These are phyloP conservation scores for Discoglossus pictus DNA, from an alignment of 2,797 vertebrate genomes.

Conservation along the genomic window DNA sequence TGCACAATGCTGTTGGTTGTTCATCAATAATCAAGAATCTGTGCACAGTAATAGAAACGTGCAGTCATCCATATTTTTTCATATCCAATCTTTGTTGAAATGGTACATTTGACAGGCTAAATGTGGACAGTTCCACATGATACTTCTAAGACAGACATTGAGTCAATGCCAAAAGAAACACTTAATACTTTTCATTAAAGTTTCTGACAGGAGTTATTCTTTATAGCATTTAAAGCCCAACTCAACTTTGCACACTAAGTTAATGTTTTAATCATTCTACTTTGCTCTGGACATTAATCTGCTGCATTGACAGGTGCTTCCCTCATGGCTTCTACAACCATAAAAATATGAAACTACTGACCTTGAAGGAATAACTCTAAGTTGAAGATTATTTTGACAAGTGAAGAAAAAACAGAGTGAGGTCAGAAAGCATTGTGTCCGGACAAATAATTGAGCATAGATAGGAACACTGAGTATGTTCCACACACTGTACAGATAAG, in stretches of 20 bases:
- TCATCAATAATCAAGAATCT: too few species aligned
- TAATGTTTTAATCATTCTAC: conserved; percentile 49
- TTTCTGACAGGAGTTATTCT: conserved; percentile 31
- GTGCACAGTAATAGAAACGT: too few species aligned
- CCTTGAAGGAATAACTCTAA: conserved; percentile 17
- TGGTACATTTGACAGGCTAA: background rate
- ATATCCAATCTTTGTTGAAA: background rate
- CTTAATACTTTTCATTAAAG: conserved; percentile 33
- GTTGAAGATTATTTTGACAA: conserved; percentile 42
- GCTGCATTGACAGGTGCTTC: conserved; percentile 32
- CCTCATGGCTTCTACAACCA: conserved; percentile 4
- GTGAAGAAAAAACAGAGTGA: conserved; percentile 36
- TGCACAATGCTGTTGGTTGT: too few species aligned
- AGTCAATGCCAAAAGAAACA: conserved; percentile 11
- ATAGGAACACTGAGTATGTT: conserved; percentile 27
- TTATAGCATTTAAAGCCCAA: conserved; percentile 35
- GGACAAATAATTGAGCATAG: conserved; percentile 15
- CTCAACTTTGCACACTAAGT: conserved; percentile 27
- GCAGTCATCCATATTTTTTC: too few species aligned
- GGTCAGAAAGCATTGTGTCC: conserved; percentile 21
- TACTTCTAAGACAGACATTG: background rate
- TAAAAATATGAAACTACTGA: conserved; percentile 34
- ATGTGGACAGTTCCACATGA: conserved; percentile 10
- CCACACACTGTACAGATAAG: background rate
- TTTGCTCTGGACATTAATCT: conserved; percentile 39